Percentiles rank a stretch among this genome's conserved stretches.
Evolutionary conservation across 2,888 invertebrate species (phyloP).

Genomic region (Athripsodes cinereus): DNA sequence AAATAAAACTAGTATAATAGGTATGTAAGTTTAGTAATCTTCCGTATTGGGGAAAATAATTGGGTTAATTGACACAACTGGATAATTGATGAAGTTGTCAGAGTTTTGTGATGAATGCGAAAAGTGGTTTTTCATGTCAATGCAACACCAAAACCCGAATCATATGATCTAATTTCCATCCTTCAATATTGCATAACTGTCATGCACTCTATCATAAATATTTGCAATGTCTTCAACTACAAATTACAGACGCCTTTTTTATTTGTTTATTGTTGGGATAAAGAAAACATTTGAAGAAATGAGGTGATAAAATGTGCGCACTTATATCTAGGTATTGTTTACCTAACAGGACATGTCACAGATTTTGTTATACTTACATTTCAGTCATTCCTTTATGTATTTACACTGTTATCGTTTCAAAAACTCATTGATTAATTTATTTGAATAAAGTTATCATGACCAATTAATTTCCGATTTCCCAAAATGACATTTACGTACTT

Average conservation of each 20-base stretch:
- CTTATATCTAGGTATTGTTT: conserved; percentile 3
- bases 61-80: too few species aligned
- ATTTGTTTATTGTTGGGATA: too few species aligned
- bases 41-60: too few species aligned
- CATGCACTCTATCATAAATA: too few species aligned
- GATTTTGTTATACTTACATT: conserved; percentile 11
- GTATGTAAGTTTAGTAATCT: too few species aligned
- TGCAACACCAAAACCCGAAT: background rate
- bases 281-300: too few species aligned
- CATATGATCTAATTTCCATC: background rate
- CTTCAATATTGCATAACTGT: too few species aligned
- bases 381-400: conserved; percentile 10
- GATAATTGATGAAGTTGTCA: too few species aligned
- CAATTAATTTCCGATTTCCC: conserved; percentile 4
- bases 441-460: background rate
- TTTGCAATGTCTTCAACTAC: too few species aligned
- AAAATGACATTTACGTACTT: conserved; percentile 18
- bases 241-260: too few species aligned
- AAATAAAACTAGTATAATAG: too few species aligned
- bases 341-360: background rate
- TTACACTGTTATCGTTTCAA: background rate
- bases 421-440: conserved; percentile 7
- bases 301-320: background rate
- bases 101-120: too few species aligned
- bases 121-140: background rate